Conservation (phyloP, 1,140 invertebrate genomes). For the Zaprionus capensis region DNA sequence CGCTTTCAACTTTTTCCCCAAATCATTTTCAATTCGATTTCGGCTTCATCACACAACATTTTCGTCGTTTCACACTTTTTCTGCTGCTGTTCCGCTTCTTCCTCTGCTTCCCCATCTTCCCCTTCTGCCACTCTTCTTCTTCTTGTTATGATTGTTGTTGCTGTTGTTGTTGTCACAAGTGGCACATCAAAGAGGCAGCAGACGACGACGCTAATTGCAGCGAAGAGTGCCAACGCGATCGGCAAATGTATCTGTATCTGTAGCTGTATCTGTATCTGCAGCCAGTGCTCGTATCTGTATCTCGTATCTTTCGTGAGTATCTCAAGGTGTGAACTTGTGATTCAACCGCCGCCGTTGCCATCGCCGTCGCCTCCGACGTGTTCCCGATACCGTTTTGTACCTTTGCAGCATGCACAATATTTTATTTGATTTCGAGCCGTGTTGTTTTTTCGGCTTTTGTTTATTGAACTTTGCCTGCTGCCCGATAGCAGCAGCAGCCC, state of each 20-base stretch:
- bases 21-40: constrained; percentile 46
- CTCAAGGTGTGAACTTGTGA: constrained; percentile 67
- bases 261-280: constrained; percentile 27
- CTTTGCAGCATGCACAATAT: constrained; percentile 46
- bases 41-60: constrained; percentile 36
- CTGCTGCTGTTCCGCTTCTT: constrained; percentile 30
- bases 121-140: not conserved
- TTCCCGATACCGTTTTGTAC: constrained; percentile 19
- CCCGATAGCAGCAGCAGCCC: constrained; percentile 43
- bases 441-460: constrained; percentile 53
- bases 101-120: not conserved
- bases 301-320: constrained; percentile 23
- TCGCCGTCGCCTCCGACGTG: constrained; percentile 12
- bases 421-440: constrained; percentile 69
- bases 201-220: constrained; percentile 70
- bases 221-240: constrained; percentile 19
- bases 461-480: constrained; percentile 70
- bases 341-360: constrained; percentile 30
- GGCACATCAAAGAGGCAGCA: constrained; percentile 66
- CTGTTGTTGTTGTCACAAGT: constrained; percentile 54
- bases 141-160: constrained; percentile 19
- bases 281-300: constrained; percentile 28
- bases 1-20: constrained; percentile 47
- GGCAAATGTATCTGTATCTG: constrained; percentile 35
- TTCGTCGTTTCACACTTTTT: constrained; percentile 53